phyloP scores from a whole-genome alignment of 2,113 vertebrate genomes.

The Corvus moneduloides region DNA sequence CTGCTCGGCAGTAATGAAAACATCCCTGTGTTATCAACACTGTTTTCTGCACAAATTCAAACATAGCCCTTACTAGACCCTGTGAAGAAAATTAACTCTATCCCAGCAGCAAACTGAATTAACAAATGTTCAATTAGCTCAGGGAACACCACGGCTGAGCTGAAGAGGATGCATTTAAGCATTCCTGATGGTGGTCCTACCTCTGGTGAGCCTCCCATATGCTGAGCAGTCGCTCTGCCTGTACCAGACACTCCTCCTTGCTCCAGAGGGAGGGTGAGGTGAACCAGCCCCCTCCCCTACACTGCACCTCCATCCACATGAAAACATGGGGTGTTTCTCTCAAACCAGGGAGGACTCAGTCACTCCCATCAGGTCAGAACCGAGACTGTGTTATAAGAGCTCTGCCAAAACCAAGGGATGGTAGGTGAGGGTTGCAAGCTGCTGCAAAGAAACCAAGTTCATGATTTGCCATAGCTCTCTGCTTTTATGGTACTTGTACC shows the following conservation, averaged over 20 bases:
- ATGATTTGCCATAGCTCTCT: neutral
- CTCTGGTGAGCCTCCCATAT: rapidly evolving
- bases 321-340: neutral
- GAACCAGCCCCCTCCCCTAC: neutral
- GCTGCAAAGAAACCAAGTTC: neutral
- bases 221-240: neutral
- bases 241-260: neutral
- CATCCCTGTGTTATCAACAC: neutral
- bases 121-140: neutral
- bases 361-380: neutral
- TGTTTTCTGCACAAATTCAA: neutral
- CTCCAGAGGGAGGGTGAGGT: neutral
- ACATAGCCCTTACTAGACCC: neutral
- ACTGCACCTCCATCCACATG: neutral
- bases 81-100: neutral
- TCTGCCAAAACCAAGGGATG: neutral
- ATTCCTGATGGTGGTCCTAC: neutral
- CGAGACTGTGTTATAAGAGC: rapidly evolving
- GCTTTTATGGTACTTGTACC: neutral
- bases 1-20: neutral
- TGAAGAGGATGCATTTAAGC: neutral
- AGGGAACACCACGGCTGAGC: neutral
- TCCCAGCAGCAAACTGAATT: neutral
- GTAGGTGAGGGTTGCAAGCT: neutral
- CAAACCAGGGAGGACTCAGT: neutral